Conservation (phyloP, 1,140 invertebrate genomes). For the Procambarus clarkii region DNA sequence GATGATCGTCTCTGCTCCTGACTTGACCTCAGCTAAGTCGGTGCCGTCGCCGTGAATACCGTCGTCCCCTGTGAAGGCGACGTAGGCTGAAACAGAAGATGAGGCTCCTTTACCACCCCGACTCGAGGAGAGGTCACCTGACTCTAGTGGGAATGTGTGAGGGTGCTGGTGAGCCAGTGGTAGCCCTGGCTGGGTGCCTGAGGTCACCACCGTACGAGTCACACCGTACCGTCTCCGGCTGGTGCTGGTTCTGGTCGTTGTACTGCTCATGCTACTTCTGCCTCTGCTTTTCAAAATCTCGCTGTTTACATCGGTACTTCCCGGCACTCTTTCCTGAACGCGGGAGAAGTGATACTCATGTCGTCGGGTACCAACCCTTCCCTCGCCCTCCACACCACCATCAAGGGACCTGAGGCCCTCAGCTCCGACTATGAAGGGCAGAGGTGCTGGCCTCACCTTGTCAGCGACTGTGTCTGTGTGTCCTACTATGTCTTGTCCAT, state of each 20-base stretch:
- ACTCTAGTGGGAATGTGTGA: not conserved
- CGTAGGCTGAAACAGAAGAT: conserved; percentile 66
- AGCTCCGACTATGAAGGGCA: conserved; percentile 25
- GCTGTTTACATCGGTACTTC: not conserved
- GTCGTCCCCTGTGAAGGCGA: conserved; percentile 67
- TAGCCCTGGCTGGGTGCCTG: too few relatives aligned
- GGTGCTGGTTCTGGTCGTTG: conserved; percentile 14
- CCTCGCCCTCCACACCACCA: not conserved
- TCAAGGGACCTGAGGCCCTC: not conserved
- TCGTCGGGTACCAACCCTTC: not conserved
- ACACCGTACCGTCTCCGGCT: conserved; percentile 12
- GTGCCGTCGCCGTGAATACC: conserved; percentile 64
- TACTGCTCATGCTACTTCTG: not conserved
- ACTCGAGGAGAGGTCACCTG: not conserved
- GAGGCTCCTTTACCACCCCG: conserved; percentile 41
- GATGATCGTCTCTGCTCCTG: conserved; percentile 14
- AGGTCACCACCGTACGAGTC: not conserved
- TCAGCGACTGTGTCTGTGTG: conserved; percentile 38
- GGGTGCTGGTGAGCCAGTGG: not conserved
- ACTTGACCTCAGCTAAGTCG: conserved; percentile 58
- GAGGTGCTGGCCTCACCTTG: conserved; percentile 1
- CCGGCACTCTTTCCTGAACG: not conserved
- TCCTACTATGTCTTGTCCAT: conserved; percentile 68
- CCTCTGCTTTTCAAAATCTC: not conserved
- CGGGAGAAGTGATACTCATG: not conserved